Evolutionary conservation across 1,140 invertebrate genomes (phyloP).

Genomic region (Caenorhabditis elegans): WBcel235 BX284604.4:7332001-7332500

Average conservation of each 20-base stretch:
- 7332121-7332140: constrained; percentile 95
- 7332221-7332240: constrained; percentile 78
- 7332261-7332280: constrained; percentile 95
- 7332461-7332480: constrained; percentile 80
- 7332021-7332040: not conserved
- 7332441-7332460: constrained; percentile 81
- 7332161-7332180: constrained; percentile 85
- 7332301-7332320: constrained; percentile 87
- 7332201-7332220: constrained; percentile 97
- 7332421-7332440: constrained; percentile 67
- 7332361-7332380: constrained; percentile 82
- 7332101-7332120: constrained; percentile 84
- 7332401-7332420: constrained; percentile 33
- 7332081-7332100: constrained; percentile 87
- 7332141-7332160: constrained; percentile 86
- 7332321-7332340: constrained; percentile 80
- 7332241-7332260: constrained; percentile 92
- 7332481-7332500: constrained; percentile 83
- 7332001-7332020: too few relatives aligned
- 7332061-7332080: constrained; percentile 79
- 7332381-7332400: constrained; percentile 46
- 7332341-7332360: constrained; percentile 87
- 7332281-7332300: constrained; percentile 85
- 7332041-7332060: constrained; percentile 81
- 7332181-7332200: constrained; percentile 89